Evolutionary conservation across 2,888 invertebrate genomes (phyloP).

Genomic region (Meloe dianella): DNA sequence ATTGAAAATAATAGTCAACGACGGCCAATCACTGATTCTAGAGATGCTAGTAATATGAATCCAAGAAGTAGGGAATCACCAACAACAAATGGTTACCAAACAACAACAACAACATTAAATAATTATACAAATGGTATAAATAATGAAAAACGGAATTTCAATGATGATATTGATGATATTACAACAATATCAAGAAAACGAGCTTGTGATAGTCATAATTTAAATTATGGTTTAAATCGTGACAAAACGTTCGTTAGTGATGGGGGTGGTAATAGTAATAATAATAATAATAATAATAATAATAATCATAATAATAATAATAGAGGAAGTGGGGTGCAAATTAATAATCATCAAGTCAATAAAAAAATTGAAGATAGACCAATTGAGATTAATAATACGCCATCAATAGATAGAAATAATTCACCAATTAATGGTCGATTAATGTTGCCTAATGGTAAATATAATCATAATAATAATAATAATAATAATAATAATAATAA

Average conservation of each 20-base stretch:
- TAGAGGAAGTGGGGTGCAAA: conserved; percentile 6
- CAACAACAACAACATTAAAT: conserved; percentile 25
- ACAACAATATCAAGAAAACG: conserved; percentile 42
- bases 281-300: not conserved
- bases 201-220: conserved; percentile 56
- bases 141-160: conserved; percentile 47
- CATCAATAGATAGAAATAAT: not conserved
- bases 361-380: conserved; percentile 10
- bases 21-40: conserved; percentile 57
- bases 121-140: conserved; percentile 23
- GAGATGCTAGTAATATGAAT: conserved; percentile 61
- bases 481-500: conserved; percentile 10
- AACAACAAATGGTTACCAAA: conserved; percentile 24
- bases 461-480: not conserved
- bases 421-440: conserved; percentile 13
- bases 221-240: conserved; percentile 52
- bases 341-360: conserved; percentile 3
- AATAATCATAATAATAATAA: not conserved
- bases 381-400: not conserved
- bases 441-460: conserved; percentile 20
- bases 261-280: conserved; percentile 20
- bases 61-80: conserved; percentile 57
- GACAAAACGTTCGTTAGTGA: conserved; percentile 45
- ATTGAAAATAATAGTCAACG: conserved; percentile 54
- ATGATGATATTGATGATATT: conserved; percentile 48